These are phyloP conservation scores for Donacobius atricapilla DNA, from an alignment of 2,113 vertebrate genomes.

Conservation along the genomic window DNA sequence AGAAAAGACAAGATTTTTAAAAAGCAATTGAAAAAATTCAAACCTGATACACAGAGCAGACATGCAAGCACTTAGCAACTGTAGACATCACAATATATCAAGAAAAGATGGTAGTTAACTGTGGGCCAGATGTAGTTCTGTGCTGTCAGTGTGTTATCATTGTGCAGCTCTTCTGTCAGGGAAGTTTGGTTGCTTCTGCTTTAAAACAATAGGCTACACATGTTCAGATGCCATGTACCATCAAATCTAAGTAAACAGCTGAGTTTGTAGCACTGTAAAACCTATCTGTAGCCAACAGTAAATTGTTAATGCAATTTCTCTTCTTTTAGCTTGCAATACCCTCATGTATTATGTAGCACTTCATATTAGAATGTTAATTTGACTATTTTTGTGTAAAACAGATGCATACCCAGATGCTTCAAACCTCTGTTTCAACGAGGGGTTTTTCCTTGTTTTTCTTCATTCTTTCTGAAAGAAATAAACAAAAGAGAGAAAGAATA, in stretches of 20 bases:
- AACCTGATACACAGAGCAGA: not conserved
- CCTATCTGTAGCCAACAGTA: conserved; percentile 30
- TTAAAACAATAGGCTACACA: conserved; percentile 17
- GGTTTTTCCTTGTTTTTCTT: not conserved
- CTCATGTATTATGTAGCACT: conserved; percentile 66
- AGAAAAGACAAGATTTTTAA: not conserved
- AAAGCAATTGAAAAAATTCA: not conserved
- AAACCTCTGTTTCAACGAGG: conserved; percentile 7
- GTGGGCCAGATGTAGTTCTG: not conserved
- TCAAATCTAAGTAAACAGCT: conserved; percentile 38
- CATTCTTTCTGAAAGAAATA: not conserved
- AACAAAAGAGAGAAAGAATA: not conserved
- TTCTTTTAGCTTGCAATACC: conserved; percentile 25
- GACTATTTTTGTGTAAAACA: conserved; percentile 60
- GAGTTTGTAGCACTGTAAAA: conserved; percentile 13
- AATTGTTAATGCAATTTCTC: conserved; percentile 50
- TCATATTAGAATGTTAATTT: conserved; percentile 28
- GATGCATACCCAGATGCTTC: conserved; percentile 54
- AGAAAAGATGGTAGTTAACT: not conserved
- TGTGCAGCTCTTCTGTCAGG: not conserved
- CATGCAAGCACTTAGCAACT: not conserved
- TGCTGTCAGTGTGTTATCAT: not conserved
- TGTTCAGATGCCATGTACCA: conserved; percentile 33
- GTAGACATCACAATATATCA: not conserved
- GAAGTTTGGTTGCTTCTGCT: conserved; percentile 21